phyloP scores from a whole-genome alignment of 1,140 invertebrate genomes.

The Pseudomyrmex gracilis region DNA sequence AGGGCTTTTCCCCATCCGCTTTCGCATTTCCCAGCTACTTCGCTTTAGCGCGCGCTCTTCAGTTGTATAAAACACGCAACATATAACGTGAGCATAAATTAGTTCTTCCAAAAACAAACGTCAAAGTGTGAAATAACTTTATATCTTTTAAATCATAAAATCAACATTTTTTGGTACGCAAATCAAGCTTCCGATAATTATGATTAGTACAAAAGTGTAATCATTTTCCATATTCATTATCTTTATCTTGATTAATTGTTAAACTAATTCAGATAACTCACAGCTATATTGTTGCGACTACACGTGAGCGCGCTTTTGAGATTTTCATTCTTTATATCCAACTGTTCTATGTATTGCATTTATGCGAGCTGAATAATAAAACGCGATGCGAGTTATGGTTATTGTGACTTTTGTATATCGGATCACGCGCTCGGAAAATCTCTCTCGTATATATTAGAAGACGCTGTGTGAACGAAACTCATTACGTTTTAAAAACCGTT shows the following conservation, averaged over 20 bases:
- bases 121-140: not conserved
- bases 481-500: slow-evolving; percentile 24
- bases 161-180: not conserved
- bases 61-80: slow-evolving; percentile 13
- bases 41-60: slow-evolving; percentile 8
- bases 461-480: not conserved
- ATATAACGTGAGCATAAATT: slow-evolving; percentile 16
- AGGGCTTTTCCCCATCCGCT: slow-evolving; percentile 37
- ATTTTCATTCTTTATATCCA: not conserved
- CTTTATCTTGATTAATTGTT: not conserved
- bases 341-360: not conserved
- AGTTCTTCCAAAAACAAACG: not conserved
- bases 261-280: not conserved
- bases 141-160: too few species aligned
- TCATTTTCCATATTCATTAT: not conserved
- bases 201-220: too few species aligned
- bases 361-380: slow-evolving; percentile 30
- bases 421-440: not conserved
- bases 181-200: not conserved
- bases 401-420: slow-evolving; percentile 14
- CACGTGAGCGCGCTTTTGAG: not conserved
- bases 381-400: not conserved
- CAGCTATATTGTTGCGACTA: too few species aligned
- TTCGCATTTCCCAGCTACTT: slow-evolving; percentile 18
- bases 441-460: slow-evolving; percentile 20